Base-by-base conservation (phyloP, 2,888 invertebrate species). In the Drosophila paranaensis region DNA sequence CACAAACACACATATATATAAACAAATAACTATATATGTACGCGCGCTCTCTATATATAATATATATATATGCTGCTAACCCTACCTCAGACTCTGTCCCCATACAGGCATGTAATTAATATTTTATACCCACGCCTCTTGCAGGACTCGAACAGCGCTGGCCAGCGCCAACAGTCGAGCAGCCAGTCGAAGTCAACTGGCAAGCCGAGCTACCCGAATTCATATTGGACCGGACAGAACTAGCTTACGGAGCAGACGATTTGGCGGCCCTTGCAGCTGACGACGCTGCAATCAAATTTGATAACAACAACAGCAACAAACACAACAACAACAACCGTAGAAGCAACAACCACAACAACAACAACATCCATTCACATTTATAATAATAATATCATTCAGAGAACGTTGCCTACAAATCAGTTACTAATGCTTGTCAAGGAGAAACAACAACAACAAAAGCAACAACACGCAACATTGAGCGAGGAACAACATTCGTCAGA, bases 161-260 rank as follows among this genome's bases (percentile, higher is more conserved):
- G 93, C n/a, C 93, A 93, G 74, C 92, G 93, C 62, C 93, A 93
- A 77, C 93, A 93, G 79, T 89, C 93, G 71, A 92, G 91, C 81
- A 93, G 92, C 83, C 93, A 93, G 87, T 92, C 92, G 37, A 93
- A 93, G 83, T 91, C 93, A 69, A 92, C 91, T 60, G 90, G 92
- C 69, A 93, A 93, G 79, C 93, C 92, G 79, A 92, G 92, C 39
- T 93, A 93, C 72, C 92, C 93, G 46, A 92, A 93, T 72, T 93
- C 93, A 50, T 93, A 93, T 79, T 93, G 93, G 93, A 90, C 93
- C 78, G 92, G 92, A 77, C 93, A 93, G 81, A 93, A 93, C 88
- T 93, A 92, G 91, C 88, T 85, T 88, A 73, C 86, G 89, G 84
- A 85, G 83, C 82, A 80, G 67, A 72, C 86, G 63, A 78, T 88